Percentiles rank a stretch among this genome's conserved stretches.
Evolutionary conservation across 2,797 vertebrate species (phyloP).

Genomic region (Eulemur rubriventer): DNA sequence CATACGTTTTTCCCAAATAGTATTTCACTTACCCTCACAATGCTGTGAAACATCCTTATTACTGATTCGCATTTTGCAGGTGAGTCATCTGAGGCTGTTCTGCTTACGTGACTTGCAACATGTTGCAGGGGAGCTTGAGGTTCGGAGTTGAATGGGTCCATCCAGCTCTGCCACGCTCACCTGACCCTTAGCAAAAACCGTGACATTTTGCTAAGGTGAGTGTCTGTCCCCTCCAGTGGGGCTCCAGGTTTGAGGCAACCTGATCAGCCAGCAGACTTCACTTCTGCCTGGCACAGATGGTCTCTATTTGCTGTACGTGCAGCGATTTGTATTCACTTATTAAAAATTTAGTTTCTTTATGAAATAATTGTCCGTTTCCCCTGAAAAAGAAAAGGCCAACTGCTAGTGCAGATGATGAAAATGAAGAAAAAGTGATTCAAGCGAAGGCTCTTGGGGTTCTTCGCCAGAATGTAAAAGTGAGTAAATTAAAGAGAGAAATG

Average conservation of each 20-base stretch:
- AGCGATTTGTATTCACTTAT: neutral
- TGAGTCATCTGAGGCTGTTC: neutral
- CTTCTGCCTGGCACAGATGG: fast-evolving
- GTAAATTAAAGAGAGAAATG: slow-evolving; percentile 9
- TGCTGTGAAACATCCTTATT: fast-evolving
- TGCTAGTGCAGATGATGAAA: neutral
- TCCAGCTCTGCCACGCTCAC: neutral
- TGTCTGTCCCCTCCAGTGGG: no score
- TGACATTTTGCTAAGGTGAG: neutral
- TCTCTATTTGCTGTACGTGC: neutral
- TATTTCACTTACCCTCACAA: neutral
- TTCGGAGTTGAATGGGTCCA: neutral
- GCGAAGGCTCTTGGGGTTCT: neutral
- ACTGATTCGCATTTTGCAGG: neutral
- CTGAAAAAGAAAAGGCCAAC: neutral
- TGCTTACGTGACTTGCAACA: fast-evolving
- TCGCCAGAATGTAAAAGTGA: slow-evolving; percentile 23
- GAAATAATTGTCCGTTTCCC: neutral
- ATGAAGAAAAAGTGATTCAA: neutral
- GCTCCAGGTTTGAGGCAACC: neutral
- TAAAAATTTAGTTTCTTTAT: neutral
- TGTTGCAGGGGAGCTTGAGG: no score
- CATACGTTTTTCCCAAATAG: neutral
- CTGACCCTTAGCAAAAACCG: neutral
- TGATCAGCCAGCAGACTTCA: fast-evolving